These are phyloP conservation scores for Nasonovia ribisnigri DNA, from an alignment of 2,888 invertebrate species.

Conservation along the genomic window DNA sequence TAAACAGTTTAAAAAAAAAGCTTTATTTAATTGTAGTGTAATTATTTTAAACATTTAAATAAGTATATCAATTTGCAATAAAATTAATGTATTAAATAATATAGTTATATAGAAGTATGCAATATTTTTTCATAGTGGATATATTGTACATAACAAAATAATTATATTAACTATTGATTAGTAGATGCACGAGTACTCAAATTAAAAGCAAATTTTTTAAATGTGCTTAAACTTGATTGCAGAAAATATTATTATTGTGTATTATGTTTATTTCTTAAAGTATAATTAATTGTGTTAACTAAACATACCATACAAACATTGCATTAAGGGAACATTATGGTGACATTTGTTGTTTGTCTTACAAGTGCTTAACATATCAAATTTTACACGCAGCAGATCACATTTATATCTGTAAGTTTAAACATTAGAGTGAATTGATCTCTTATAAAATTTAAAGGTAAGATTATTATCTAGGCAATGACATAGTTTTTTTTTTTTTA, in stretches of 20 bases:
- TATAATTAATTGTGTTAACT: neutral
- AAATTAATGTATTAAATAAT: neutral
- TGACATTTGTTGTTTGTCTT: too few species aligned
- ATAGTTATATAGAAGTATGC: neutral
- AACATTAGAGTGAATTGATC: too few species aligned
- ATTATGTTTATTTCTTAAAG: neutral
- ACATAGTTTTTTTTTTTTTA: too few species aligned
- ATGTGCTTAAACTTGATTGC: neutral
- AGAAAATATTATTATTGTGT: neutral
- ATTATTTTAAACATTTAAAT: neutral
- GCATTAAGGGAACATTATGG: too few species aligned
- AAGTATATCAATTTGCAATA: neutral
- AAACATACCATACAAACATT: neutral
- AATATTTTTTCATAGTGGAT: neutral
- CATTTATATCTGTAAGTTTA: too few species aligned
- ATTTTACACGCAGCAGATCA: too few species aligned
- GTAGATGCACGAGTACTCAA: neutral
- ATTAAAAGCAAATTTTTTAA: neutral
- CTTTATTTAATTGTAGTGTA: neutral
- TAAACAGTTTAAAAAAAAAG: constrained; percentile 5
- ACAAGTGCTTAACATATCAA: too few species aligned
- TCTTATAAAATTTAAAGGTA: too few species aligned
- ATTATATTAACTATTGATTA: neutral
- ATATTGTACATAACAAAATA: neutral
- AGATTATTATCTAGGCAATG: too few species aligned